Evolutionary conservation across 2,888 invertebrate genomes (phyloP), one percentile per base, ranked within the genome.

Genomic region (Thera obeliscata): DNA sequence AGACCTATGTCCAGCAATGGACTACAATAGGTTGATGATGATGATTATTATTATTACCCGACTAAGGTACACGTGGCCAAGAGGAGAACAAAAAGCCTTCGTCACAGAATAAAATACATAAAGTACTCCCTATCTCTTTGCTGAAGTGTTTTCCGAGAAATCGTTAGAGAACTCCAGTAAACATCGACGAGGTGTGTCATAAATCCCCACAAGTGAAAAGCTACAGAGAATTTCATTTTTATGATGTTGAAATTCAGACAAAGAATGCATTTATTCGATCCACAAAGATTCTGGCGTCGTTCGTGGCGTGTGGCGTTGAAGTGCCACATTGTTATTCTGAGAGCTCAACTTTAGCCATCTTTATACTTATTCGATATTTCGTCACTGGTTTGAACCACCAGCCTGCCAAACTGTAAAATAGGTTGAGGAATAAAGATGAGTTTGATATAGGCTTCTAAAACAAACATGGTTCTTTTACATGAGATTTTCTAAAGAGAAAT

Each of bases 301-400:
- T 60, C 50, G 60, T n/a, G 56, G 55, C 49, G 12, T 7, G 50
- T 50, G 22, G 50, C 50, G 36, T 5, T 64, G 55, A 58, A 60
- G 59, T 60, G 55, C 33, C 62, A 67, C 52, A 54, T 57, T 68
- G 55, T 61, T 61, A 68, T 64, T 66, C 57, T 48, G 57, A 57
- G 22, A 12, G 49, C 38, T 41, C 46, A 59, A 49, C 61, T 66
- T 59, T 41, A 60, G 49, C 59, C 38, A 46, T 46, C 2, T 56
- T 55, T 35, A 57, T 61, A n/a, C n/a, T n/a, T n/a, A 50, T 56
- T 66, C 41, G 12, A 8, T 55, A 22, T 22, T 22, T 22, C 22
- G 22, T 59, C 43, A 50, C 35, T 57, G 43, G 41, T 4, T 41
- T 7, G 7, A 41, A 7, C 41, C 41, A 41, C 41, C 41, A 7